Base-by-base conservation (phyloP, 2,888 invertebrate species). In the Mellilla xanthometata region DNA sequence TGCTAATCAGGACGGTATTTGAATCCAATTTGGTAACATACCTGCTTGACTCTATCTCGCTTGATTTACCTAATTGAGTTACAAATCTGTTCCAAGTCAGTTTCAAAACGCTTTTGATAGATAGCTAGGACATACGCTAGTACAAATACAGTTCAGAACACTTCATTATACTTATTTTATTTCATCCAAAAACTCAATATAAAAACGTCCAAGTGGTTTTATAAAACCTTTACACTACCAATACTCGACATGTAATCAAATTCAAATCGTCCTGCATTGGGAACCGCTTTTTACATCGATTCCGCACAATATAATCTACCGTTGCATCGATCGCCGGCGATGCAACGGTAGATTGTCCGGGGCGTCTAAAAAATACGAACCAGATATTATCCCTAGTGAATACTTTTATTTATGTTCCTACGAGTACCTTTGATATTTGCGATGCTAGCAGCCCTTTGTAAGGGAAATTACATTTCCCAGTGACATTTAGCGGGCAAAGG, bases 401-500 rank as follows among this genome's bases (percentile, higher is more conserved):
- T 12, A 30, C 24, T 47, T 34, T n/a, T 44, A 49, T 49, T 42
- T 39, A 11, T 38, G 31, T 39, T 35, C 23, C 19, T 31, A n/a
- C n/a, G n/a, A n/a, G n/a, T n/a, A 33, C 30, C 26, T 26, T 15
- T 41, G 31, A 33, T 41, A 44, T 54, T 49, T 50, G 29, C 36
- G 31, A 31, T 38, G 24, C 30, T 19, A 7, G 31, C 26, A 22
- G 28, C 31, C 29, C 26, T 28, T 42, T 38, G 12, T 24, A 40
- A 46, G 32, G 40, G 55, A 52, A 53, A 55, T 62, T 34, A 45
- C n/a, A n/a, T n/a, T n/a, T n/a, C n/a, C n/a, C n/a, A 61, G 52
- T 64, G 62, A 39, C 62, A 66, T 68, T 69, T 62, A 19, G 15
- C 22, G 46, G 50, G 32, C 40, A 68, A 66, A 72, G 69, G 68